phyloP scores from a whole-genome alignment of 2,888 invertebrate species.

The Polylopha cassiicola region DNA sequence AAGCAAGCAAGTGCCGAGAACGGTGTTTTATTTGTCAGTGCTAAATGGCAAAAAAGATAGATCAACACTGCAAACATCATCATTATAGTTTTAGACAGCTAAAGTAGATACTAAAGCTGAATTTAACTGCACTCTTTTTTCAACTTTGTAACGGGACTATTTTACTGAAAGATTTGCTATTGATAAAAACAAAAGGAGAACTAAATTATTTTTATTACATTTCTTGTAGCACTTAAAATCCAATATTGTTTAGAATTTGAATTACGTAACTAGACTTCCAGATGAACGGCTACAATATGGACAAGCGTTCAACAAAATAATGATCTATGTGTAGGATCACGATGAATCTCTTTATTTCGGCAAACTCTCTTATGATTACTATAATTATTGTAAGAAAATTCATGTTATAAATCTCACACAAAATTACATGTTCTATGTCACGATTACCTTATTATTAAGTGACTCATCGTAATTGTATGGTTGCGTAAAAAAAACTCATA shows the following conservation, averaged over 20 bases:
- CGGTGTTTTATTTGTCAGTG: slow-evolving; percentile 43
- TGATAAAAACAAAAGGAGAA: no score
- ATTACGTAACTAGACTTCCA: no score
- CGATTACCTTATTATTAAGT: slow-evolving; percentile 51
- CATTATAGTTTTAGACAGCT: slow-evolving; percentile 39
- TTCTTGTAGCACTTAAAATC: no score
- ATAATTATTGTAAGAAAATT: slow-evolving; percentile 58
- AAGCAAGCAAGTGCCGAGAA: slow-evolving; percentile 40
- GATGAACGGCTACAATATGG: slow-evolving; percentile 11
- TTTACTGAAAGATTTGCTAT: no score
- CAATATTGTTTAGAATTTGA: no score
- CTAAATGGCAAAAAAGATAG: slow-evolving; percentile 41
- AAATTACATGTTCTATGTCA: slow-evolving; percentile 62
- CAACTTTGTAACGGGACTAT: no score
- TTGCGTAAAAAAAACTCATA: slow-evolving; percentile 8
- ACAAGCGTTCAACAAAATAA: slow-evolving; percentile 25
- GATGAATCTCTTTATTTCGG: slow-evolving; percentile 59
- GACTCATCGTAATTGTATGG: slow-evolving; percentile 40
- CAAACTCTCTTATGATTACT: slow-evolving; percentile 56
- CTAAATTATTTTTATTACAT: no score
- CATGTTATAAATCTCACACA: slow-evolving; percentile 60
- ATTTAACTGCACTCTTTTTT: no score
- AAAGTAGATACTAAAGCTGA: no score
- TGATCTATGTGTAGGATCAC: slow-evolving; percentile 37
- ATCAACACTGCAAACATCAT: slow-evolving; percentile 37